Evolutionary conservation across 2,113 vertebrate genomes (phyloP).

Genomic region (Hippocampus mohnikei): DNA sequence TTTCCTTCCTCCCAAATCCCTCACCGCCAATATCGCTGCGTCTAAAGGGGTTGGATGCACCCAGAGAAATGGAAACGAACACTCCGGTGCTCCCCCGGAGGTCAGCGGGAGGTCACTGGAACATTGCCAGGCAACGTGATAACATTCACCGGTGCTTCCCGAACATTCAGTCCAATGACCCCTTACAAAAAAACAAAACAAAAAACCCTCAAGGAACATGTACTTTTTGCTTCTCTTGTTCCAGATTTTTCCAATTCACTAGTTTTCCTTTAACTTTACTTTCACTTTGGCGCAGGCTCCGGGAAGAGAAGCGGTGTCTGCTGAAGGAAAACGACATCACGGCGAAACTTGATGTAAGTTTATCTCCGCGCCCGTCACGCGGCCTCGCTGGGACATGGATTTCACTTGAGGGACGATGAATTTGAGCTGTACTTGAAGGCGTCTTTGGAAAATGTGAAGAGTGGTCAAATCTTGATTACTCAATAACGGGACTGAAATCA

Average conservation of each 20-base stretch:
- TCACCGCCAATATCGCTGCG: slow-evolving; percentile 21
- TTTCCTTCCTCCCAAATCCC: slow-evolving; percentile 26
- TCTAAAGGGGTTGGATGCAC: slow-evolving; percentile 52
- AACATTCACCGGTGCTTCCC: slow-evolving; percentile 21
- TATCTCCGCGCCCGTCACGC: slow-evolving; percentile 26
- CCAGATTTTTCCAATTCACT: not conserved
- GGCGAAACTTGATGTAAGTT: slow-evolving; percentile 79
- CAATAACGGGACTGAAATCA: too few relatives aligned
- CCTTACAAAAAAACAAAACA: not conserved
- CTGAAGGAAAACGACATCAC: slow-evolving; percentile 76
- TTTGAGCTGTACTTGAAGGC: slow-evolving; percentile 38
- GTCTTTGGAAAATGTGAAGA: not conserved
- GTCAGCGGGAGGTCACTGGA: slow-evolving; percentile 34
- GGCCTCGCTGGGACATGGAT: slow-evolving; percentile 32
- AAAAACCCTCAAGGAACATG: slow-evolving; percentile 1
- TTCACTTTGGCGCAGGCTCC: slow-evolving; percentile 60
- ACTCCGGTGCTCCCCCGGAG: slow-evolving; percentile 12
- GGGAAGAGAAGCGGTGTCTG: slow-evolving; percentile 80
- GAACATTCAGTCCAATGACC: slow-evolving; percentile 17
- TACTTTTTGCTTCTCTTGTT: not conserved
- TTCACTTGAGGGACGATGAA: slow-evolving; percentile 34
- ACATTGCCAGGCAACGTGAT: slow-evolving; percentile 47
- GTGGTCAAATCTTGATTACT: not conserved
- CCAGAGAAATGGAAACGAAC: slow-evolving; percentile 43
- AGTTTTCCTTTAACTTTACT: not conserved